phyloP scores from a whole-genome alignment of 2,888 invertebrate genomes.

The Sinohyriopsis cumingii region DNA sequence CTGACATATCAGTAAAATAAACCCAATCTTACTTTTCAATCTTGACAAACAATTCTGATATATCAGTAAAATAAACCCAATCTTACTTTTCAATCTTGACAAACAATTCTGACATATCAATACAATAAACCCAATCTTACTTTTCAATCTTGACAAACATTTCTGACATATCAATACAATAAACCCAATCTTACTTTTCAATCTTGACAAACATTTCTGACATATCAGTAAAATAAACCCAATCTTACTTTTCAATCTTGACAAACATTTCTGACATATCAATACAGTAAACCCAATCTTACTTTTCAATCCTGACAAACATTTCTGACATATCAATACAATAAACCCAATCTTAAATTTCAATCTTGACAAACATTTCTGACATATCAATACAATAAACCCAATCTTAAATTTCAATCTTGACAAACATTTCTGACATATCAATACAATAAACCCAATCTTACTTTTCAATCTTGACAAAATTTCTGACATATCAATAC shows the following conservation, averaged over 20 bases:
- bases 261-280: too few species aligned
- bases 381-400: too few species aligned
- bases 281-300: not conserved
- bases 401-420: too few species aligned
- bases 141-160: not conserved
- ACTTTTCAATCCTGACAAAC: not conserved
- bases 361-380: too few species aligned
- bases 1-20: too few species aligned
- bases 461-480: not conserved
- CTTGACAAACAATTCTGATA: too few species aligned
- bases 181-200: not conserved
- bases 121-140: not conserved
- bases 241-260: not conserved
- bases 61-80: not conserved
- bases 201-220: too few species aligned
- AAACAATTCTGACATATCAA: too few species aligned
- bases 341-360: not conserved
- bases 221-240: not conserved
- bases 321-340: too few species aligned
- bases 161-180: too few species aligned
- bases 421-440: too few species aligned
- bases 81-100: not conserved
- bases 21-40: not conserved
- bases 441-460: not conserved
- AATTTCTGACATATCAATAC: too few species aligned